Percentiles rank a stretch among this genome's conserved stretches.
phyloP scores from a whole-genome alignment of 2,113 vertebrate species.

The Ammodytes dubius region DNA sequence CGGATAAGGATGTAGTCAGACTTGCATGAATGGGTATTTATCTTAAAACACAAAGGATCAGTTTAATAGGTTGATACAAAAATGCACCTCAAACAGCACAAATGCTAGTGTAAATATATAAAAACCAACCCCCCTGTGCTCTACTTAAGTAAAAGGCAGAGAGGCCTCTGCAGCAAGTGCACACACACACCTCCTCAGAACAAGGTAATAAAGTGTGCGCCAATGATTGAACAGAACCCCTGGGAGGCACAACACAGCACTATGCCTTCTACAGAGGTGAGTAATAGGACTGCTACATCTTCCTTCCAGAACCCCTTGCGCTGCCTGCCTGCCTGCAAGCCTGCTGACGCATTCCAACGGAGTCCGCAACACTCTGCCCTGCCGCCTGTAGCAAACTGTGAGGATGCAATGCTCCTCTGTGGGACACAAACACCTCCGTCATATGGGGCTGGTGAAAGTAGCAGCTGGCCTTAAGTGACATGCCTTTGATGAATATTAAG shows the following conservation, averaged over 20 bases:
- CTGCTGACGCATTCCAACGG: constrained; percentile 63
- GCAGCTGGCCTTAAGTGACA: constrained; percentile 23
- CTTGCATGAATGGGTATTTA: constrained; percentile 22
- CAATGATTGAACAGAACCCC: constrained; percentile 70
- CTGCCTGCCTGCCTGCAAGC: constrained; percentile 43
- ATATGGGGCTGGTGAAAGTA: constrained; percentile 21
- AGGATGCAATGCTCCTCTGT: constrained; percentile 37
- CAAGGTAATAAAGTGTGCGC: constrained; percentile 69
- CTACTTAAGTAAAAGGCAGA: constrained; percentile 42
- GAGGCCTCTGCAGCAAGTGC: constrained; percentile 44
- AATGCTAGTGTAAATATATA: constrained; percentile 19
- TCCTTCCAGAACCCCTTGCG: constrained; percentile 43
- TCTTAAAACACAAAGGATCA: constrained; percentile 24
- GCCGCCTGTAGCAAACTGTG: constrained; percentile 37
- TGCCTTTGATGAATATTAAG: constrained; percentile 41
- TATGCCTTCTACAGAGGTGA: constrained; percentile 60
- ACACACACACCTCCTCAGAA: constrained; percentile 55
- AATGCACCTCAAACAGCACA: constrained; percentile 22
- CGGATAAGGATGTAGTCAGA: constrained; percentile 20
- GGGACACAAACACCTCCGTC: constrained; percentile 42
- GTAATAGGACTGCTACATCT: constrained; percentile 66
- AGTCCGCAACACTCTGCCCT: constrained; percentile 48
- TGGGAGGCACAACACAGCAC: constrained; percentile 65
- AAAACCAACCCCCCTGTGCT: constrained; percentile 34
- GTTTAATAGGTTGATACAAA: constrained; percentile 31